These are phyloP conservation scores for Cliona cf. orientalis DNA, from an alignment of 37 sponge, comb jelly and placozoan genomes.

Conservation along the genomic window DNA sequence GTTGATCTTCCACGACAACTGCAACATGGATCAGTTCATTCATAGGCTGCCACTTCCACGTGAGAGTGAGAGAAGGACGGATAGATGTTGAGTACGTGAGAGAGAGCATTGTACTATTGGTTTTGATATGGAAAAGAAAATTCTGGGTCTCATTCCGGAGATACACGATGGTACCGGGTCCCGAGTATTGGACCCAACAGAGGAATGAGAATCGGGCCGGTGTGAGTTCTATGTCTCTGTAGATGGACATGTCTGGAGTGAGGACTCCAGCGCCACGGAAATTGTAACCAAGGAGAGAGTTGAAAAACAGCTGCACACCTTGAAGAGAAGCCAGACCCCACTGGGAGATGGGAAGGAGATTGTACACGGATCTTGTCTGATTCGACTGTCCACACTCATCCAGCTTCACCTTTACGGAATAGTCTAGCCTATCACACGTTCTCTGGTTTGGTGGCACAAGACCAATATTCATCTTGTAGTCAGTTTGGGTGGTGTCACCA, in stretches of 20 bases:
- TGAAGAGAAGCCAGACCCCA: conserved; percentile 35
- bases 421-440: conserved; percentile 49
- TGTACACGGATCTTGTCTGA: not conserved
- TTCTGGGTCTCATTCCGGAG: conserved; percentile 8
- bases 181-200: conserved; percentile 38
- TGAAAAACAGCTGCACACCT: conserved; percentile 29
- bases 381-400: conserved; percentile 19
- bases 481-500: conserved; percentile 46
- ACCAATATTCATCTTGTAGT: conserved; percentile 18
- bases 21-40: conserved; percentile 64
- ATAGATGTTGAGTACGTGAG: not conserved
- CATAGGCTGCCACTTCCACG: conserved; percentile 32
- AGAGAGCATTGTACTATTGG: conserved; percentile 8
- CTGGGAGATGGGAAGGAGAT: conserved; percentile 40
- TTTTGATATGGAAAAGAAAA: conserved; percentile 24
- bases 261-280: conserved; percentile 50
- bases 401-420: conserved; percentile 41
- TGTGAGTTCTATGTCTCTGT: conserved; percentile 1
- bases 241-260: conserved; percentile 38
- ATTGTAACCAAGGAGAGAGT: conserved; percentile 42
- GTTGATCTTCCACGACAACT: conserved; percentile 9
- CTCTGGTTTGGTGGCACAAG: conserved; percentile 25
- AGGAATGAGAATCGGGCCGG: conserved; percentile 35
- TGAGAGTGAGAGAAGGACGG: not conserved
- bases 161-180: conserved; percentile 40